Base-by-base conservation (phyloP, 2,888 invertebrate species). In the Neelides folsomi region DNA sequence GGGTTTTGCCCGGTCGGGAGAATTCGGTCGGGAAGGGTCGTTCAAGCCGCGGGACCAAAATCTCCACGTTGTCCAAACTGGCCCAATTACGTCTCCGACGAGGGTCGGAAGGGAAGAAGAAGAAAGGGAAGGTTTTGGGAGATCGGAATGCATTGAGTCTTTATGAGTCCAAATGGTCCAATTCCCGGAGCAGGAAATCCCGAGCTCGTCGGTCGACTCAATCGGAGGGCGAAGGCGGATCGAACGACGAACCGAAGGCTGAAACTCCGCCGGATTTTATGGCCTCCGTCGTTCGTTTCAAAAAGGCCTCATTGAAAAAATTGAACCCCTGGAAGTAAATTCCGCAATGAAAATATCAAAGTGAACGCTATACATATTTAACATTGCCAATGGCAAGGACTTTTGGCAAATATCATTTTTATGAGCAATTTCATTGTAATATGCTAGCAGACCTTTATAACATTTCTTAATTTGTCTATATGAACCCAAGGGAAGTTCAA, bases 221-320 rank as follows among this genome's bases (percentile, higher is more conserved):
- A 65, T 82, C 82, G 0, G 83, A 83, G 66, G 82, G 82, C 2
- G 83, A 83, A 67, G 75, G 78, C 1, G 69, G 77, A 5, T 80
- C 80, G 35, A 81, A 81, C 53, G 77, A 77, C 41, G 79, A 79
- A 51, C 79, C 80, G 35, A 81, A 81, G 52, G 77, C 77, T 43
- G 79, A 79, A 51, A 73, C 74, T 38, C 57, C 63, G 58, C 78
- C 80, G 47, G 85, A 85, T 67, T 76, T 85, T 0, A 71, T 83
- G 61, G 79, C 81, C 18, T 81, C 84, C 12, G 82, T 85, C 50
- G 79, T 82, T 6, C 76, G 85, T 54, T 76, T 86, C 67, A 86
- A 86, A 73, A 80, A 83, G 68, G 82, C 85, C 47, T 86, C 86
- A 0, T 71, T 86, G 58, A 72, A 83, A 65, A 86, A 85, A 67